These are phyloP conservation scores for Scytalopus superciliaris DNA, from an alignment of 2,113 vertebrate genomes.

Conservation along the genomic window DNA sequence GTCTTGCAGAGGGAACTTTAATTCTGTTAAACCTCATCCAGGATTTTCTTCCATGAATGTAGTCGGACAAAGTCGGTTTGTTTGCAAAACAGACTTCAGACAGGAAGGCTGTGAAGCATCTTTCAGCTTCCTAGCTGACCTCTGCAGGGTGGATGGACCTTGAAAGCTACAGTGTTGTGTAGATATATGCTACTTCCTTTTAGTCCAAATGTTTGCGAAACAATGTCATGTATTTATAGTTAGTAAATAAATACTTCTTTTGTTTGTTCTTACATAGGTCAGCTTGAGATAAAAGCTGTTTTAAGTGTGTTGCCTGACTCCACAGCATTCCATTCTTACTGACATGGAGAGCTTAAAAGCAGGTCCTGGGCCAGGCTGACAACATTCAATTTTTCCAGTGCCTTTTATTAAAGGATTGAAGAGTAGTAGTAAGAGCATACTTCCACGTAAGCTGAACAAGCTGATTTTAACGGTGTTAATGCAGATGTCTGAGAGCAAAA, in stretches of 20 bases:
- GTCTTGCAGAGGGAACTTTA: not conserved
- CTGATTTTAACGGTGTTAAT: not conserved
- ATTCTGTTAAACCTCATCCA: not conserved
- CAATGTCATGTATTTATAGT: not conserved
- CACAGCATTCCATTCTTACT: not conserved
- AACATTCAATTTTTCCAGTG: not conserved
- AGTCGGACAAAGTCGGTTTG: not conserved
- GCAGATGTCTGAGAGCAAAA: not conserved
- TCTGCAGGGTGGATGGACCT: not conserved
- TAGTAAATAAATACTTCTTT: not conserved
- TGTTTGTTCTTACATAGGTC: not conserved
- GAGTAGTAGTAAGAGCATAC: not conserved
- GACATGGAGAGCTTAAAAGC: not conserved
- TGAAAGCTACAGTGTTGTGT: not conserved
- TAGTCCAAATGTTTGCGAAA: not conserved
- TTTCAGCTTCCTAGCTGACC: not conserved
- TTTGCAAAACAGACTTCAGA: not conserved
- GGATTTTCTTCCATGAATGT: not conserved
- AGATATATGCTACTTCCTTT: not conserved
- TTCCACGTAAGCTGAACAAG: not conserved
- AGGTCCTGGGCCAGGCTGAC: not conserved
- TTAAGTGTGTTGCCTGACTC: not conserved
- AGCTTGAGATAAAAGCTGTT: not conserved
- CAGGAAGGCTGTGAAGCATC: not conserved
- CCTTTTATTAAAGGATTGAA: not conserved